Percentiles rank a stretch among this genome's conserved stretches.
Evolutionary conservation across 2,113 vertebrate species (phyloP).

Genomic region (Xiphophorus couchianus): DNA sequence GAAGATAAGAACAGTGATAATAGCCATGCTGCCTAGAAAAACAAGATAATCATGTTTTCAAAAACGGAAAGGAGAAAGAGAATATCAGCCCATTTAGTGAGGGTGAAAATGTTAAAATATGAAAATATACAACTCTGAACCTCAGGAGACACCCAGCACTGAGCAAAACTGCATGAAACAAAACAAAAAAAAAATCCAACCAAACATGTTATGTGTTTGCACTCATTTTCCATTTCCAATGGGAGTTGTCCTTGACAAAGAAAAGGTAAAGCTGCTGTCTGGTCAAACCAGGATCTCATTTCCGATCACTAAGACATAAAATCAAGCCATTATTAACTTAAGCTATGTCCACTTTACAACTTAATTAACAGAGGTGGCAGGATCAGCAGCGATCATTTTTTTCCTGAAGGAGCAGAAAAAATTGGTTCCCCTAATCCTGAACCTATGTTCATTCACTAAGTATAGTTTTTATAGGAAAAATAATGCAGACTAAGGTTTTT

Average conservation of each 20-base stretch:
- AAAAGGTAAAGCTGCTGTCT: slow-evolving; percentile 39
- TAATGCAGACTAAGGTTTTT: too few species aligned
- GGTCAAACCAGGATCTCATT: slow-evolving; percentile 52
- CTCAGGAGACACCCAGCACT: not conserved
- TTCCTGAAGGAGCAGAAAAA: slow-evolving; percentile 23
- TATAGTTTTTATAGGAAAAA: too few species aligned
- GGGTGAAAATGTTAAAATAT: slow-evolving; percentile 19
- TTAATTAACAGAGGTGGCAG: slow-evolving; percentile 71
- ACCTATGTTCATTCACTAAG: not conserved
- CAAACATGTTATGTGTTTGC: slow-evolving; percentile 1
- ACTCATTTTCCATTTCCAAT: slow-evolving; percentile 4
- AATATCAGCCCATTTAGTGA: slow-evolving; percentile 25
- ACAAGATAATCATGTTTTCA: too few species aligned
- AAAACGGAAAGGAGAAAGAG: slow-evolving; percentile 22
- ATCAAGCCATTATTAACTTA: slow-evolving; percentile 77
- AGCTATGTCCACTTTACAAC: slow-evolving; percentile 62
- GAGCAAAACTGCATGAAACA: not conserved
- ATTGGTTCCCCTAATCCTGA: not conserved
- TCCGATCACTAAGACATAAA: slow-evolving; percentile 70
- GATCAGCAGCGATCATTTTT: slow-evolving; percentile 68
- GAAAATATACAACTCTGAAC: slow-evolving; percentile 17
- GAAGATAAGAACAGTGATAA: too few species aligned
- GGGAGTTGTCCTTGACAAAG: slow-evolving; percentile 20
- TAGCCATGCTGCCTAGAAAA: too few species aligned
- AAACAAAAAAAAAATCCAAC: not conserved